phyloP scores from a whole-genome alignment of 2,888 invertebrate species.

The Cosmia trapezina region DNA sequence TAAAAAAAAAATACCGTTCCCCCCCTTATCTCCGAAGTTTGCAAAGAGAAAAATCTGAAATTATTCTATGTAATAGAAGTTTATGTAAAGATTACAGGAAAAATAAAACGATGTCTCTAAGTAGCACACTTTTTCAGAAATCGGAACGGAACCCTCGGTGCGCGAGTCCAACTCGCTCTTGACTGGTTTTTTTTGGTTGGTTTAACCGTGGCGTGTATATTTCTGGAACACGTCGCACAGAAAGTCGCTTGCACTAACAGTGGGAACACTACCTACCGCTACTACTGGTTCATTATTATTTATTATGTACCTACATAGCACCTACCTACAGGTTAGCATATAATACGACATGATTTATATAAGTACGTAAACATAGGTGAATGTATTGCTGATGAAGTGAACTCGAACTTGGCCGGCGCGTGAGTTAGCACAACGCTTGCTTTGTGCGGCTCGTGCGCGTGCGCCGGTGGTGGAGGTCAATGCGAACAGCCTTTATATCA shows the following conservation, averaged over 20 bases:
- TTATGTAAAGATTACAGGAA: too few relatives aligned
- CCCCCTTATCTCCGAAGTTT: too few relatives aligned
- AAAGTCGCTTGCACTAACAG: too few relatives aligned
- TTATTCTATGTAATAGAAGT: too few relatives aligned
- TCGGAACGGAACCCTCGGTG: too few relatives aligned
- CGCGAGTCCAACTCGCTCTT: too few relatives aligned
- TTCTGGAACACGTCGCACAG: not conserved
- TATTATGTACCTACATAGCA: not conserved
- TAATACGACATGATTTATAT: slow-evolving; percentile 2
- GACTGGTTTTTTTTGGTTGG: too few relatives aligned
- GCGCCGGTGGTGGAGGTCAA: slow-evolving; percentile 49
- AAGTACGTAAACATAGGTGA: slow-evolving; percentile 11
- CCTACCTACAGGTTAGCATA: not conserved
- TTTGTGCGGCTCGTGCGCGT: slow-evolving; percentile 22
- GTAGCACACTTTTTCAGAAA: too few relatives aligned
- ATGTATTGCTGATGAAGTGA: slow-evolving; percentile 37
- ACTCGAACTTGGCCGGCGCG: slow-evolving; percentile 40
- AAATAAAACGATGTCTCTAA: too few relatives aligned
- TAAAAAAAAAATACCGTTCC: too few relatives aligned
- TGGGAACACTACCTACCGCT: not conserved
- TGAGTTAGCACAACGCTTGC: slow-evolving; percentile 36
- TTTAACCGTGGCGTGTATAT: not conserved
- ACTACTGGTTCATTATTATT: not conserved
- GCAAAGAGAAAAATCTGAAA: too few relatives aligned
- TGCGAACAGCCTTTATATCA: slow-evolving; percentile 17